Evolutionary conservation across 2,113 vertebrate species (phyloP), one percentile per base, ranked within the genome.

Genomic region (Hippocampus mohnikei): DNA sequence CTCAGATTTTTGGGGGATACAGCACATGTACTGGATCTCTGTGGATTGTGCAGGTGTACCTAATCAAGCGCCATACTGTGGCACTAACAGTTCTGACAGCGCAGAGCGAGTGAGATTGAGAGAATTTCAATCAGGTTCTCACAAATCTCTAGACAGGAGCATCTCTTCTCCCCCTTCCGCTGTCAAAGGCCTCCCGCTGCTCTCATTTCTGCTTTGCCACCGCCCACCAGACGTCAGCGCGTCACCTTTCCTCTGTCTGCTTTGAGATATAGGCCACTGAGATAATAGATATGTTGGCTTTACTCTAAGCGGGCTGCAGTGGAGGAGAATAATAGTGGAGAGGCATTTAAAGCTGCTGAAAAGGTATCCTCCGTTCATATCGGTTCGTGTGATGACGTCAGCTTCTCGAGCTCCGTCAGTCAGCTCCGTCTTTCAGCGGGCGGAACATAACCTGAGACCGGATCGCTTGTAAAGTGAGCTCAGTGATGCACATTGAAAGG

Each of bases 401-500:
- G 42, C 63, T 65, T 64, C 27, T 66, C 66, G 60, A 55, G 67
- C 29, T 9, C 59, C 50, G 52, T 62, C 52, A 55, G 67, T 53
- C 52, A 21, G 61, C 44, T 59, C 33, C 44, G 13, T 68, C 66
- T 80, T 73, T 65, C 60, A 41, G 37, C 75, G 63, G 41, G 75
- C 16, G 16, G 48, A 3, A 23, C 21, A 66, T 62, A 70, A 70
- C 72, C 42, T 33, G 67, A 69, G 72, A 73, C 76, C 41, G 29
- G 29, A 27, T 74, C 56, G 40, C 40, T 44, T 80, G 85, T 85
- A 85, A 86, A 85, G 69, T 67, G 80, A 88, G 84, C 70, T 75
- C 79, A 63, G 2, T 64, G 71, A 86, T 84, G 81, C 67, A 64
- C 84, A 85, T 85, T 87, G 82, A 85, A 87, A 82, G 79, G 69